Conservation (phyloP, 2,797 vertebrate species). For the Dermochelys coriacea region DNA sequence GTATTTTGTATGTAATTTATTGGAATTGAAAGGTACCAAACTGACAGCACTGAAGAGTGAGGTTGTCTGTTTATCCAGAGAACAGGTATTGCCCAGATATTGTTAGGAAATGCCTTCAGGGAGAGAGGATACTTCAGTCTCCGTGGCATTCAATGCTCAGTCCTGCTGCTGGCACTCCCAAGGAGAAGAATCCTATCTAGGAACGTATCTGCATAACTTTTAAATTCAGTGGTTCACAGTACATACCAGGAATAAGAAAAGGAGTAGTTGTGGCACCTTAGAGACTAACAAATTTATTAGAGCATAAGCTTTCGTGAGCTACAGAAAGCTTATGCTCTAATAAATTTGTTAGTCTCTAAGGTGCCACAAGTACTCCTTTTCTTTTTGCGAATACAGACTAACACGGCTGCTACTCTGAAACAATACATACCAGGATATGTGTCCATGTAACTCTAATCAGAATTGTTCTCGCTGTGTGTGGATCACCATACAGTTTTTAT, state of each 20-base stretch:
- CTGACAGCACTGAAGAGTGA: background rate
- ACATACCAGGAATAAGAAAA: too few relatives aligned
- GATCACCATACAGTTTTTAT: accelerated
- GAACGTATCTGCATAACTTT: background rate
- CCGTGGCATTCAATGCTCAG: background rate
- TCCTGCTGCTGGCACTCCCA: accelerated
- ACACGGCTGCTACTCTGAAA: too few relatives aligned
- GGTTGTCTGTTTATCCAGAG: background rate
- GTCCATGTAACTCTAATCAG: background rate
- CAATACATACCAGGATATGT: background rate
- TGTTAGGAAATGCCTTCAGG: background rate
- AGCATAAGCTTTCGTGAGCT: too few relatives aligned
- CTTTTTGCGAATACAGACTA: too few relatives aligned
- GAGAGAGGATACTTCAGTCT: background rate
- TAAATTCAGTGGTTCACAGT: accelerated
- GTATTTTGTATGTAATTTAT: background rate
- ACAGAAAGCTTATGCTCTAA: too few relatives aligned
- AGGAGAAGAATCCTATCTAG: accelerated
- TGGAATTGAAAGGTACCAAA: background rate
- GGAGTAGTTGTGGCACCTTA: too few relatives aligned
- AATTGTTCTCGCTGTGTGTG: accelerated
- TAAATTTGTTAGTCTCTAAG: too few relatives aligned
- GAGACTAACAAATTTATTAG: too few relatives aligned
- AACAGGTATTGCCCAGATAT: background rate
- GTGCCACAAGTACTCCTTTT: too few relatives aligned